Base-by-base conservation (phyloP, 2,888 invertebrate genomes). In the Agrochola macilenta region DNA sequence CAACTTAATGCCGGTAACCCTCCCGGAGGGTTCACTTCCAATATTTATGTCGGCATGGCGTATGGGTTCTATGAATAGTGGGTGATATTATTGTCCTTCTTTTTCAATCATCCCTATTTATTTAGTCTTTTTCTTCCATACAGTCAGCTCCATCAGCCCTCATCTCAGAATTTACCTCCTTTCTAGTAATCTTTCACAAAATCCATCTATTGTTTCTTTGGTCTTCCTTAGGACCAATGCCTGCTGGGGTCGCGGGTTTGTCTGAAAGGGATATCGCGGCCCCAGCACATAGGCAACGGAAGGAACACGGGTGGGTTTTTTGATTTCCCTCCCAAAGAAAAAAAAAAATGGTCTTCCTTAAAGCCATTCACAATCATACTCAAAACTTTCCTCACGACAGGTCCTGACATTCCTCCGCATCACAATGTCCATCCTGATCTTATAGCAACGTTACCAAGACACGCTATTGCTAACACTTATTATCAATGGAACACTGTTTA, bases 401-500 rank as follows among this genome's bases (percentile, higher is more conserved):
- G 11, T n/a, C 20, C 46, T 26, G 17, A 0, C 20, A 46, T 46
- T 30, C 12, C 17, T 20, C 39, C 26, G 7, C n/a, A 20, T 23
- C 17, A n/a, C n/a, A 26, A 23, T 35, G 23, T 20, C 12, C 26
- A 54, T 75, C n/a, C 26, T 35, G 35, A 35, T 35, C 39, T 20
- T 12, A n/a, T 35, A 8, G 8, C 52, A 26, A 70, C 54, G 5
- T 43, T 20, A 43, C 12, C 30, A 23, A 46, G 23, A 39, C 26
- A n/a, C 30, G n/a, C 17, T 57, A 57, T 83, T 74, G n/a, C 58
- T 14, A 61, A 46, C 57, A 79, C 46, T 65, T 76, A 83, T 65
- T 76, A 83, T 83, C 78, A 83, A 78, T 68, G 43, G 11, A 60
- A n/a, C 61, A 57, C 66, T 77, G 72, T 66, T 69, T 72, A 60